A percentile compares a stretch with the other conserved stretches of the same genome.
Conservation (phyloP, 2,797 vertebrate genomes). For the Notolepis coatsorum region DNA sequence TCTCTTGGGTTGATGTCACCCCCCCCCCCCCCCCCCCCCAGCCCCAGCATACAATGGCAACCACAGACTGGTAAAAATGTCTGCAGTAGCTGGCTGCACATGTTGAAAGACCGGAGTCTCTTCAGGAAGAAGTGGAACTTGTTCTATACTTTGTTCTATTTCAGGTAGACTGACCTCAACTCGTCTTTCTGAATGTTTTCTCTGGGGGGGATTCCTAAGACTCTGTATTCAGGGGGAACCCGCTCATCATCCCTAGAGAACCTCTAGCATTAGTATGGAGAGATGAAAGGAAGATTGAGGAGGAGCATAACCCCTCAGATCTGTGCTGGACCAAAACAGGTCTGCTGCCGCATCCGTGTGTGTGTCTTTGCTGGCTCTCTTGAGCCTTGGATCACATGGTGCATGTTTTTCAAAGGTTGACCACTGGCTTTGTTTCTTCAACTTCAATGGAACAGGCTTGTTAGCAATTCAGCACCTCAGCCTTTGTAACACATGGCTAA, state of each 20-base stretch:
- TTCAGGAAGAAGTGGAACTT: no score
- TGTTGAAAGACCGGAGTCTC: no score
- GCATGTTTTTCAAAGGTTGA: conserved; percentile 22
- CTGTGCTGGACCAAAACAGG: conserved; percentile 16
- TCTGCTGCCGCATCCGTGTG: conserved; percentile 10
- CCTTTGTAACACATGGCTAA: conserved; percentile 3
- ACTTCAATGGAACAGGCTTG: conserved; percentile 2
- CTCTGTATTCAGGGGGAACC: conserved; percentile 25
- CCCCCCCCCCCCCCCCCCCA: no score
- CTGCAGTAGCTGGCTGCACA: no score
- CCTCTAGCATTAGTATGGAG: conserved; percentile 20
- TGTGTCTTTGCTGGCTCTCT: conserved; percentile 14
- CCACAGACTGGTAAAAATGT: no score
- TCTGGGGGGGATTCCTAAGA: conserved; percentile 1
- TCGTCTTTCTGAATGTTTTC: background rate
- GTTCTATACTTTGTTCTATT: background rate
- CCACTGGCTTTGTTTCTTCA: background rate
- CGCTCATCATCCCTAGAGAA: conserved; percentile 16
- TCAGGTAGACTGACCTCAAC: background rate
- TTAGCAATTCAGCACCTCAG: background rate
- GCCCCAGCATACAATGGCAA: no score
- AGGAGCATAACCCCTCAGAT: conserved; percentile 16
- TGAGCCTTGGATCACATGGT: conserved; percentile 22
- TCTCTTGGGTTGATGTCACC: no score
- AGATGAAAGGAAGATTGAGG: background rate